Percentiles rank a stretch among this genome's conserved stretches.
phyloP scores from a whole-genome alignment of 35 echinoderm and acorn worm species.

The Acanthaster planci region DNA sequence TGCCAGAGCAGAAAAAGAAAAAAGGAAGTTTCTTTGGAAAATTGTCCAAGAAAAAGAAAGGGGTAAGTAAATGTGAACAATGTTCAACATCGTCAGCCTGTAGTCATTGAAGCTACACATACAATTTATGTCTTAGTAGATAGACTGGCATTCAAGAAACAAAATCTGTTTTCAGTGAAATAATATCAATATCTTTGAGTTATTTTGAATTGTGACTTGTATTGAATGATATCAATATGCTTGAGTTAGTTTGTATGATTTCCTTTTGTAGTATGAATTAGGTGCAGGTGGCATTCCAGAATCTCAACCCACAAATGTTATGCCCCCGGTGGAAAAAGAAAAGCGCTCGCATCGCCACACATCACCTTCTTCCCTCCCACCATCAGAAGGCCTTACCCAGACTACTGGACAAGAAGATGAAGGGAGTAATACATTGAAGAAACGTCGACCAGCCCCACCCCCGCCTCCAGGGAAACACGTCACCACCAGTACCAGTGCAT shows the following conservation, averaged over 20 bases:
- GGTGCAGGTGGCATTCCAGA: background rate
- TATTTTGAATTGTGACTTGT: too few relatives aligned
- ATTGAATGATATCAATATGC: too few relatives aligned
- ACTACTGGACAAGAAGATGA: background rate
- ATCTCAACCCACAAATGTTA: background rate
- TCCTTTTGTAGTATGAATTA: background rate
- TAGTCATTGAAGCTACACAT: too few relatives aligned
- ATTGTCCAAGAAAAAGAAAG: constrained; percentile 31
- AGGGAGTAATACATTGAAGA: constrained; percentile 41
- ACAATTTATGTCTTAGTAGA: too few relatives aligned
- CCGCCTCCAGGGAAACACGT: background rate
- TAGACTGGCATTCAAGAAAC: too few relatives aligned
- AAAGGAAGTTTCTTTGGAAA: constrained; percentile 36
- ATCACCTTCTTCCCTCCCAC: background rate
- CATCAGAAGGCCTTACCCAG: background rate
- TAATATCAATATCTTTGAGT: too few relatives aligned
- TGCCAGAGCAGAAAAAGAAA: constrained; percentile 35
- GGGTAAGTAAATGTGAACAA: background rate
- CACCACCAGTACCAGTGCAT: background rate
- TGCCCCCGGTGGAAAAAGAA: background rate
- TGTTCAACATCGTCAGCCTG: too few relatives aligned
- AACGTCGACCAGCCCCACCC: constrained; percentile 39
- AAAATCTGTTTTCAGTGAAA: too few relatives aligned
- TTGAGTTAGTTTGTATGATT: too few relatives aligned
- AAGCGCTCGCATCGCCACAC: background rate